Base-by-base conservation (phyloP, 2,797 vertebrate genomes). In the Telmatherina bonti region DNA sequence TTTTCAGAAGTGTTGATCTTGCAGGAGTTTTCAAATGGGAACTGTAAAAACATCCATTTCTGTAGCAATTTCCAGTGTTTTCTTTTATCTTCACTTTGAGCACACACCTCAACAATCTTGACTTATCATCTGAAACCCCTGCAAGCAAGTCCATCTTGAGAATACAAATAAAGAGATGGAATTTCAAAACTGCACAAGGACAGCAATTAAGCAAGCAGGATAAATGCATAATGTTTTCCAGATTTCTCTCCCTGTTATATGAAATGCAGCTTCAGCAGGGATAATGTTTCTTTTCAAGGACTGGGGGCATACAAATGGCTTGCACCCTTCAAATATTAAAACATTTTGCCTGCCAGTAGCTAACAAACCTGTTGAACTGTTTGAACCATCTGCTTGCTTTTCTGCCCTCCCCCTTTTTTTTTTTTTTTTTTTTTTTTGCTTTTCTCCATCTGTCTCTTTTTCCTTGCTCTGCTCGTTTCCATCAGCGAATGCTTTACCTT, bases 241-340 rank as follows among this genome's bases (percentile, higher is more conserved):
- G 85, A 88, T 89, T 89, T 85, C 78, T 79, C 62, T 59, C 74
- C 74, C 70, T 71, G 57, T 86, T 87, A 85, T 80, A 90, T 91
- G 73, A 91, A 88, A 90, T 26, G 43, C 79, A 82, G 88, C 74
- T 72, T 79, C 82, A 90, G 83, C 57, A 45, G 41, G 76, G 81
- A 85, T 86, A 80, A 45, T n/a, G 58, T 89, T 88, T 91, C 63
- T 79, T 85, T 87, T 87, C 80, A 79, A 86, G 78, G 64, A 87
- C 67, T 62, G 64, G 80, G 69, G 81, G 67, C 78, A 87, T 70
- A 84, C 82, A 83, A 84, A 87, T 81, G 85, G 80, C 67, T 81
- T 69, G 78, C 84, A 82, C 74, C 82, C 69, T 79, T 79, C 36
- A 59, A 87, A 89, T 87, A 88, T 88, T 82, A 83, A 90, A 87